A percentile compares a stretch with the other conserved stretches of the same genome.
Conservation (phyloP, 2,113 vertebrate species). For the Heterotilapia buettikoferi region DNA sequence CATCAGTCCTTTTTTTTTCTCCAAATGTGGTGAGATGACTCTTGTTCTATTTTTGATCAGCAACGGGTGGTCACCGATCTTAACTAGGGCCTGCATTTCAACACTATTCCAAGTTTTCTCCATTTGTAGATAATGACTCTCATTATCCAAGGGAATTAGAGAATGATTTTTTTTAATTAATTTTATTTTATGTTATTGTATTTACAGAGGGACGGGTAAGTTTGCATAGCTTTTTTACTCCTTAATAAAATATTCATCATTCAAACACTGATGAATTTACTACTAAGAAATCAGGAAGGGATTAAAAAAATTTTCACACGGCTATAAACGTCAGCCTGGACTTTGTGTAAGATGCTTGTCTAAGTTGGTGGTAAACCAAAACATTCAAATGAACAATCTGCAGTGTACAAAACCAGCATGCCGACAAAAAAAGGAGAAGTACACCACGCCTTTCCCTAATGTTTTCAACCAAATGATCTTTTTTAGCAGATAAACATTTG, state of each 20-base stretch:
- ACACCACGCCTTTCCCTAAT: not conserved
- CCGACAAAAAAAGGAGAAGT: not conserved
- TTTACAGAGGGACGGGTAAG: not conserved
- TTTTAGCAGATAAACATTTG: not conserved
- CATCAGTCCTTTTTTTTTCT: not conserved
- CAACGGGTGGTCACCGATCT: not conserved
- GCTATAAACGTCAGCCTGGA: not conserved
- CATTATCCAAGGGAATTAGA: not conserved
- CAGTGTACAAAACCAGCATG: not conserved
- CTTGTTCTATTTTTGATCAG: not conserved
- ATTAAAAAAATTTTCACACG: fast-evolving
- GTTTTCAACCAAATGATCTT: not conserved
- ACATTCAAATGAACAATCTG: not conserved
- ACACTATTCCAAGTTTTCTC: not conserved
- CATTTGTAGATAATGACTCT: not conserved
- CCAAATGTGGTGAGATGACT: not conserved
- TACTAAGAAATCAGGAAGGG: not conserved
- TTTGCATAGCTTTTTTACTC: not conserved
- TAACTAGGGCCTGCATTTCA: not conserved
- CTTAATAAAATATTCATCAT: not conserved
- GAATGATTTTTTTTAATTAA: fast-evolving
- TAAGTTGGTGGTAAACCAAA: not conserved
- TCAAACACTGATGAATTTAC: not conserved
- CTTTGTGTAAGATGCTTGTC: not conserved
- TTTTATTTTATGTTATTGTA: not conserved